Evolutionary conservation across 2,797 vertebrate species (phyloP).

Genomic region (Heteromormyrus szaboi): DNA sequence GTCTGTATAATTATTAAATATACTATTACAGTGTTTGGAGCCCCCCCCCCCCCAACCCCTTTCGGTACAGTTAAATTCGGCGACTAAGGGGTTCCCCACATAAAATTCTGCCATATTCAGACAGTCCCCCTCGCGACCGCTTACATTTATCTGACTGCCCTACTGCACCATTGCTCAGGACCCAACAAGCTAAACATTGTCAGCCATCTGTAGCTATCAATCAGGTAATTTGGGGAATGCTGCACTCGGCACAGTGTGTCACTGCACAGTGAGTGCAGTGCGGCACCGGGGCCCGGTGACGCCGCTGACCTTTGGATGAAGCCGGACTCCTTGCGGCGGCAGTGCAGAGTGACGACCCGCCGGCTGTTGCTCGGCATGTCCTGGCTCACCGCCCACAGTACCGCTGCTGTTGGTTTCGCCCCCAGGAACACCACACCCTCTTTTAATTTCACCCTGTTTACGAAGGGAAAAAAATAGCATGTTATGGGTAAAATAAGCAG

Average conservation of each 20-base stretch:
- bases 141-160: background rate
- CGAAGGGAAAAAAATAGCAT: conserved; percentile 13
- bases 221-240: background rate
- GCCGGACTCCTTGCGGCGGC: conserved; percentile 72
- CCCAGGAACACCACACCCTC: conserved; percentile 83
- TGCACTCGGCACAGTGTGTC: no score
- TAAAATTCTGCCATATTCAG: background rate
- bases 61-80: background rate
- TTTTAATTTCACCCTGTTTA: conserved; percentile 85
- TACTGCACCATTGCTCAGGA: background rate
- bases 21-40: background rate
- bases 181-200: background rate
- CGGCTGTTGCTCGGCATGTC: conserved; percentile 82
- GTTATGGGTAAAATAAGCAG: background rate
- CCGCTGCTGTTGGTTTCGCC: conserved; percentile 73
- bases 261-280: background rate
- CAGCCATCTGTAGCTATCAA: background rate
- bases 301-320: conserved; percentile 73
- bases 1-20: background rate
- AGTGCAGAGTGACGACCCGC: conserved; percentile 72
- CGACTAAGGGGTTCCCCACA: background rate
- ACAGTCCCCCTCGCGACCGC: background rate
- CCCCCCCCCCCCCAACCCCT: background rate
- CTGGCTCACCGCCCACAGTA: conserved; percentile 82
- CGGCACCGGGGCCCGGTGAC: background rate